Percentiles rank a stretch among this genome's conserved stretches.
phyloP scores from a whole-genome alignment of 2,888 invertebrate species.

The Hofmannophila pseudospretella region DNA sequence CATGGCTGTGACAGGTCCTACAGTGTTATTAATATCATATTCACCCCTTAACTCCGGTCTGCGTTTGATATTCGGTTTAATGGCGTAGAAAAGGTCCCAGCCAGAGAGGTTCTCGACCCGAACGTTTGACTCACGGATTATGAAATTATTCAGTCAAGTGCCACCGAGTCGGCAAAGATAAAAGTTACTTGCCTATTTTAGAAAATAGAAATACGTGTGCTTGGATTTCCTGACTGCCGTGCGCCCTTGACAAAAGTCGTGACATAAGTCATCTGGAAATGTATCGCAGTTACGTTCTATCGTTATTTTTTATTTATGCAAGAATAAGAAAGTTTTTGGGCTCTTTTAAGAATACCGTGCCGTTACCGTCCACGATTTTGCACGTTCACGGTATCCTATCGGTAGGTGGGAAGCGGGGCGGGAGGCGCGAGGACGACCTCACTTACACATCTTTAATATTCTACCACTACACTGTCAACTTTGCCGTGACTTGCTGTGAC shows the following conservation, averaged over 20 bases:
- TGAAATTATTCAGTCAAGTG: constrained; percentile 6
- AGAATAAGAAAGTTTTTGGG: too few species aligned
- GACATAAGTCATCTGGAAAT: constrained; percentile 5
- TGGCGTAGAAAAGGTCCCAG: constrained; percentile 30
- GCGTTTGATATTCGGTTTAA: constrained; percentile 44
- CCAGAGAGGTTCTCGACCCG: constrained; percentile 8
- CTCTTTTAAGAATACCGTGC: too few species aligned
- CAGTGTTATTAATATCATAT: constrained; percentile 22
- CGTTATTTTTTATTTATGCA: constrained; percentile 5
- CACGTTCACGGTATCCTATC: too few species aligned
- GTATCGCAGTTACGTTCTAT: constrained; percentile 20
- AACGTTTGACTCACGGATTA: constrained; percentile 15
- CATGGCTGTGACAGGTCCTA: constrained; percentile 29
- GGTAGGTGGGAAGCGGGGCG: too few species aligned
- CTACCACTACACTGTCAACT: too few species aligned
- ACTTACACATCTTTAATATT: too few species aligned
- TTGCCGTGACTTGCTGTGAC: too few species aligned
- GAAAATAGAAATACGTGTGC: too few species aligned
- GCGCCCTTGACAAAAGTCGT: neutral
- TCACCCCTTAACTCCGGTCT: constrained; percentile 29
- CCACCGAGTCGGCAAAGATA: neutral
- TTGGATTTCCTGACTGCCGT: too few species aligned
- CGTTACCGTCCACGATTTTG: too few species aligned
- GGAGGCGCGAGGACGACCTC: too few species aligned
- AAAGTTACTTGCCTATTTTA: neutral